Conservation (phyloP, 2,113 vertebrate genomes). For the Noturus placidus region DNA sequence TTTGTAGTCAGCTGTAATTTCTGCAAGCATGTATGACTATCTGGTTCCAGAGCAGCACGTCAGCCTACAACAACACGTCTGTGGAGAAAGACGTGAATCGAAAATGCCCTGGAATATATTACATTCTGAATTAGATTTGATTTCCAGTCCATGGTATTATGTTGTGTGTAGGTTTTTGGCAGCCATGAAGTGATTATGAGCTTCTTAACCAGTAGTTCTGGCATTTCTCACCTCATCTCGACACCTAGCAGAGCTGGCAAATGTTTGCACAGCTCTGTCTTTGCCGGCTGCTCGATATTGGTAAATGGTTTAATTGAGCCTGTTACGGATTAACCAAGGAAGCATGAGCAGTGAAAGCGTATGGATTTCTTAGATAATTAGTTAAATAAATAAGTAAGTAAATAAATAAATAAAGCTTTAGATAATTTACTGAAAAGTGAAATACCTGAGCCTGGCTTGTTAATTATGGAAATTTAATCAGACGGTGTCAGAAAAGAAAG, state of each 20-base stretch:
- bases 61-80: not conserved
- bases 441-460: constrained; percentile 54
- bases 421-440: constrained; percentile 61
- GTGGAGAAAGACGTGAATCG: not conserved
- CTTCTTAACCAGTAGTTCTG: constrained; percentile 42
- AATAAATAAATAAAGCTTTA: constrained; percentile 10
- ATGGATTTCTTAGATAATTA: constrained; percentile 61
- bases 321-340: constrained; percentile 68
- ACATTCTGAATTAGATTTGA: not conserved
- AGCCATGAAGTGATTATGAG: constrained; percentile 33
- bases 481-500: not conserved
- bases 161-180: constrained; percentile 18
- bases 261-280: constrained; percentile 72
- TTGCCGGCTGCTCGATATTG: constrained; percentile 64
- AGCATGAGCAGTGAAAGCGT: constrained; percentile 63
- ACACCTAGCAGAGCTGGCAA: constrained; percentile 67
- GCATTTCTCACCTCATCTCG: constrained; percentile 68
- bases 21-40: not conserved
- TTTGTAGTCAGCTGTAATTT: constrained; percentile 1
- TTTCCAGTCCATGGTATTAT: constrained; percentile 5
- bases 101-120: not conserved
- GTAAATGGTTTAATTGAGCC: constrained; percentile 67
- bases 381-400: no score
- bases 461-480: constrained; percentile 8
- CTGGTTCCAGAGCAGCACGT: not conserved